These are phyloP conservation scores for Chinchilla lanigera DNA, from an alignment of 2,113 vertebrate genomes.

Conservation along the genomic window DNA sequence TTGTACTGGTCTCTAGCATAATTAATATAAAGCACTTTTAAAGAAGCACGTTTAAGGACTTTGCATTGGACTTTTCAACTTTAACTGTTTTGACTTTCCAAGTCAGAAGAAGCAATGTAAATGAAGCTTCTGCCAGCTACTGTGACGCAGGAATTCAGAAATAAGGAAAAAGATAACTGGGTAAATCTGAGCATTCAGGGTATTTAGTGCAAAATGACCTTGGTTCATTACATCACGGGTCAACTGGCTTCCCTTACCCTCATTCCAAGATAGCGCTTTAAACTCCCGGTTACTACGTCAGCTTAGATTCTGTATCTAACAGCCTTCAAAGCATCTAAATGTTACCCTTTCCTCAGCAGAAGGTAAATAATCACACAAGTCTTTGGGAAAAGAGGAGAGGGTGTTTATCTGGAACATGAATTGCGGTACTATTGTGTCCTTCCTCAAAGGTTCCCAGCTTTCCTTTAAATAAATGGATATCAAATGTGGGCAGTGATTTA, in stretches of 20 bases:
- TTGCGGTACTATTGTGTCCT: background rate
- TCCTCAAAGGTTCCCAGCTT: background rate
- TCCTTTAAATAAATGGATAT: conserved; percentile 17
- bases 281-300: background rate
- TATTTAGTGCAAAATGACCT: background rate
- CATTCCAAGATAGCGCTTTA: background rate
- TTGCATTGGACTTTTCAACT: background rate
- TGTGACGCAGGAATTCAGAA: background rate
- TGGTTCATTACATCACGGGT: background rate
- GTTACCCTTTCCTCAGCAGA: background rate
- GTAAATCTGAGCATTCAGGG: background rate
- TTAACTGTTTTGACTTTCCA: background rate
- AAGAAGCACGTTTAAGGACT: background rate
- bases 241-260: background rate
- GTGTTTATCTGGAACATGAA: background rate
- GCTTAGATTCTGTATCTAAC: background rate
- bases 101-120: background rate
- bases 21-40: too few species aligned
- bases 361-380: background rate
- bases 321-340: background rate
- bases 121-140: background rate
- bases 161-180: background rate
- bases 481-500: background rate
- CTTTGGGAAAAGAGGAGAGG: background rate
- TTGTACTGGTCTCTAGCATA: background rate